These are phyloP conservation scores for Megatriorchis doriae DNA, from an alignment of 2,113 vertebrate species.

Conservation along the genomic window DNA sequence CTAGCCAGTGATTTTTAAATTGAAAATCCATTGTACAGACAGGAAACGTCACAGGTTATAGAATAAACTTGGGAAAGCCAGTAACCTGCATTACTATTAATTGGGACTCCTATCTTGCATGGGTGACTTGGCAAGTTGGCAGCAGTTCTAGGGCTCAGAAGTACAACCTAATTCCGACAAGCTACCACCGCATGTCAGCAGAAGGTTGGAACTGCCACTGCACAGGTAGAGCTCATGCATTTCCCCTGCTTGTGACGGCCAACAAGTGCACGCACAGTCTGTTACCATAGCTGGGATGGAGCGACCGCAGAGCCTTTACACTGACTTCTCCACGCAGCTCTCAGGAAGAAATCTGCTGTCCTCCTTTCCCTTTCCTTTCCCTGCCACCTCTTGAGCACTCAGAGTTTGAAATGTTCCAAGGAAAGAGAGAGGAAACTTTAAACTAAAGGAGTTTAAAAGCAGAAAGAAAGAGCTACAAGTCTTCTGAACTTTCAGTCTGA, in stretches of 20 bases:
- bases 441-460: neutral
- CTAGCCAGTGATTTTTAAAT: neutral
- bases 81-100: neutral
- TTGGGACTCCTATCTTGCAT: neutral
- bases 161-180: neutral
- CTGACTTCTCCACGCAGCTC: neutral
- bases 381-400: neutral
- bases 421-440: neutral
- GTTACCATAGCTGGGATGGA: neutral
- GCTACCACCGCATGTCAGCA: neutral
- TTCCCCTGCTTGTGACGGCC: neutral
- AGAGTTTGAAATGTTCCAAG: neutral
- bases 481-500: neutral
- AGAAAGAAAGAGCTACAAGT: neutral
- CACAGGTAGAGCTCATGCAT: neutral
- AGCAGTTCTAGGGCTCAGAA: neutral
- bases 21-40: neutral
- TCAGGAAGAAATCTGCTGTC: neutral
- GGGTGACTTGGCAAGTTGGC: neutral
- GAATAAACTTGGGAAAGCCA: neutral
- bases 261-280: neutral
- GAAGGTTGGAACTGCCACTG: neutral
- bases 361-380: neutral
- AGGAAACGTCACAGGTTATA: neutral
- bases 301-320: neutral